Conservation (phyloP, 2,797 vertebrate genomes). For the Squalus acanthias region DNA sequence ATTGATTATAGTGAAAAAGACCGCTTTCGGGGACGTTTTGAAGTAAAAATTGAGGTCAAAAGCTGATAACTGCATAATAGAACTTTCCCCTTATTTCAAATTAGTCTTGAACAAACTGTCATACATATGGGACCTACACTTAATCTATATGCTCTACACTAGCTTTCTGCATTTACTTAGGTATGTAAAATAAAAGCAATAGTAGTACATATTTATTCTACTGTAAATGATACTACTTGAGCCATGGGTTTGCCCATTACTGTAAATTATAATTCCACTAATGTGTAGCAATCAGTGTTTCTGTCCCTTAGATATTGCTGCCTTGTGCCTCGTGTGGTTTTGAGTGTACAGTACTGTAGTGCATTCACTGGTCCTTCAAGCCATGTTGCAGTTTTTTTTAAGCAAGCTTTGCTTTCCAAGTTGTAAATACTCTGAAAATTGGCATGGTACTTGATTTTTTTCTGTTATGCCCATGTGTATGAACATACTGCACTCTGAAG, state of each 20-base stretch:
- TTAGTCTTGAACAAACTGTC: constrained; percentile 99
- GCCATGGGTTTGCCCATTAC: constrained; percentile 97
- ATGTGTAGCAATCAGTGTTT: constrained; percentile 90
- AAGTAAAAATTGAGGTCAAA: constrained; percentile 81
- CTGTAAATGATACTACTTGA: constrained; percentile 98
- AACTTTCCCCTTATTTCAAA: constrained; percentile 59
- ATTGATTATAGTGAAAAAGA: constrained; percentile 90
- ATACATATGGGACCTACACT: constrained; percentile 99
- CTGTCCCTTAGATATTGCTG: constrained; percentile 81
- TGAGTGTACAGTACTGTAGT: constrained; percentile 85
- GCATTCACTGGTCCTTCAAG: constrained; percentile 70
- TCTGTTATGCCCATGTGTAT: constrained; percentile 69
- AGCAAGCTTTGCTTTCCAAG: constrained; percentile 85
- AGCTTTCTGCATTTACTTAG: constrained; percentile 93
- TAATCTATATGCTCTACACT: constrained; percentile 98
- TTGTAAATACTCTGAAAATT: constrained; percentile 91
- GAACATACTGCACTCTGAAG: constrained; percentile 80
- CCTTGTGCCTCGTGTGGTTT: constrained; percentile 78
- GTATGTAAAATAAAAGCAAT: constrained; percentile 99
- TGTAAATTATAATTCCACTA: constrained; percentile 99
- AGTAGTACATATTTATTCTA: constrained; percentile 99
- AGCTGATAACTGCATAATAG: constrained; percentile 81
- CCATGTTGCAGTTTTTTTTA: constrained; percentile 75
- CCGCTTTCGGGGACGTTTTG: constrained; percentile 96
- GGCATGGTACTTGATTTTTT: constrained; percentile 74